These are phyloP conservation scores for Recurvirostra avosetta DNA, from an alignment of 2,113 vertebrate genomes.

Conservation along the genomic window DNA sequence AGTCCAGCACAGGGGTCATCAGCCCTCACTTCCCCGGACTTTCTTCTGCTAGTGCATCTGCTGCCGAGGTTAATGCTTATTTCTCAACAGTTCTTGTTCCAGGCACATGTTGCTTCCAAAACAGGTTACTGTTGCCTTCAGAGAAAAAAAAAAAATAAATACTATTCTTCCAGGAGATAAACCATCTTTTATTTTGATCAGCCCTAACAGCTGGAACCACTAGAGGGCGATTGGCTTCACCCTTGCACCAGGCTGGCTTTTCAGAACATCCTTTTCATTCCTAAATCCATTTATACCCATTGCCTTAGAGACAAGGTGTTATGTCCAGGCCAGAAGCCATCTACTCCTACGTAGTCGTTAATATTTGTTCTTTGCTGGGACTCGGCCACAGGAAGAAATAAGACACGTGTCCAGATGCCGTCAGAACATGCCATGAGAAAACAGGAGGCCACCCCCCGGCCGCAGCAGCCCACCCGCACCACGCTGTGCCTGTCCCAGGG, in stretches of 20 bases:
- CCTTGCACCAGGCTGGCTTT: background rate
- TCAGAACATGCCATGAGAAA: rapidly evolving
- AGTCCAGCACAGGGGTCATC: rapidly evolving
- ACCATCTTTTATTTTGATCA: background rate
- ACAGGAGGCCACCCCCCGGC: rapidly evolving
- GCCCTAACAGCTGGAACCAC: background rate
- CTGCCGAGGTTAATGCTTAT: background rate
- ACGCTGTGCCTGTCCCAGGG: rapidly evolving
- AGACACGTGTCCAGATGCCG: rapidly evolving
- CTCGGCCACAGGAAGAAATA: background rate
- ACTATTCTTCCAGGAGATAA: too few species aligned
- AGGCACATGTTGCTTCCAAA: background rate
- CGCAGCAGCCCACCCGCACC: background rate
- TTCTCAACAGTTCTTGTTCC: background rate
- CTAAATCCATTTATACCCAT: rapidly evolving
- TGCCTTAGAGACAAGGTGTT: background rate
- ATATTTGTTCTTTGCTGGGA: background rate
- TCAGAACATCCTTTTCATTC: background rate
- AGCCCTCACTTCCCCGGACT: background rate
- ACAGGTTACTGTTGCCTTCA: background rate
- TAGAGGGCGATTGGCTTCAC: background rate
- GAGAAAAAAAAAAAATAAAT: background rate
- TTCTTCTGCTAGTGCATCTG: background rate
- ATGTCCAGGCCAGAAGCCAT: rapidly evolving
- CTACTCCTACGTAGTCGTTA: rapidly evolving